phyloP scores from a whole-genome alignment of 2,113 vertebrate genomes.

The Mesocricetus auratus region DNA sequence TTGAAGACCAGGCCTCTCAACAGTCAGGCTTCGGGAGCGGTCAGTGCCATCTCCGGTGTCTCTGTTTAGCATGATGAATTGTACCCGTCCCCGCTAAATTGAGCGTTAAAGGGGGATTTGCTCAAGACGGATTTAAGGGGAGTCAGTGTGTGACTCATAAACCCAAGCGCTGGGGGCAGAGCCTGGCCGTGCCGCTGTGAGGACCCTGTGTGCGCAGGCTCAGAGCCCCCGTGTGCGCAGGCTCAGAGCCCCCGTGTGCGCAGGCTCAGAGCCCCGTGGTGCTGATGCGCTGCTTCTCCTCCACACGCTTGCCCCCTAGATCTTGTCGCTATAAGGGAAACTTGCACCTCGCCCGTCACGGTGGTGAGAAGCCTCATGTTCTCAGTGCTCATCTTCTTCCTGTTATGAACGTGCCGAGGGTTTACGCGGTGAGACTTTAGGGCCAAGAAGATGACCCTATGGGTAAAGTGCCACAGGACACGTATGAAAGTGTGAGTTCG shows the following conservation, averaged over 20 bases:
- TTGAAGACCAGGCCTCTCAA: background rate
- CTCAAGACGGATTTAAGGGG: conserved; percentile 49
- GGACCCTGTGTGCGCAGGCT: background rate
- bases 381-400: background rate
- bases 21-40: background rate
- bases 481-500: too few relatives aligned
- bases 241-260: background rate
- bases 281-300: background rate
- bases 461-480: background rate
- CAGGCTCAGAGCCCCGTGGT: background rate
- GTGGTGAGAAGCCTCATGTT: background rate
- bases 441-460: background rate
- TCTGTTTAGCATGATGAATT: conserved; percentile 38
- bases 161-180: background rate
- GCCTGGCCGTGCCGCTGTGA: background rate
- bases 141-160: background rate
- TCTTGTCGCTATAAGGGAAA: background rate
- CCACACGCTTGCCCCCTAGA: background rate
- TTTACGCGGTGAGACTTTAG: too few relatives aligned
- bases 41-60: background rate
- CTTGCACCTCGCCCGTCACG: background rate
- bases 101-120: conserved; percentile 6
- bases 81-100: conserved; percentile 63
- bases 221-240: background rate
- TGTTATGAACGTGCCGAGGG: background rate